A percentile compares a stretch with the other conserved stretches of the same genome.
phyloP scores from a whole-genome alignment of 2,113 vertebrate genomes.

The Hippopotamus amphibius region DNA sequence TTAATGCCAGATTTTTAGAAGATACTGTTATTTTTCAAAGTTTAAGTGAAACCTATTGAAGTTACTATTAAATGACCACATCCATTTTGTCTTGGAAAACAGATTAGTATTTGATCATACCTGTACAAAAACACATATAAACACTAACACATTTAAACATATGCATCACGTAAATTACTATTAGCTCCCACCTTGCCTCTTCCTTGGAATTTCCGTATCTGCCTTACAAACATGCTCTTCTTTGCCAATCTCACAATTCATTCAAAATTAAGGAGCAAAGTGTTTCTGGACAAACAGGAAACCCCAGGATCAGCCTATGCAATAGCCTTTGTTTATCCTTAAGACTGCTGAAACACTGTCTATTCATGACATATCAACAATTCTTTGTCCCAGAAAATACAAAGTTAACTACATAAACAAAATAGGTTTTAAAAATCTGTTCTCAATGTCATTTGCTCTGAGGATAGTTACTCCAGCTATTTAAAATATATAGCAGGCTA shows the following conservation, averaged over 20 bases:
- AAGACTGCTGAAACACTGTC: not conserved
- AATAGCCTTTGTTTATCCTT: not conserved
- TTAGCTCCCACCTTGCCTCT: not conserved
- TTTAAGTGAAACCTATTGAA: not conserved
- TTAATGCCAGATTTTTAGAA: constrained; percentile 43
- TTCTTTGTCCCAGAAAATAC: not conserved
- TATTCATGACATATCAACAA: not conserved
- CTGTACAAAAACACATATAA: not conserved
- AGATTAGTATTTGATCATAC: constrained; percentile 39
- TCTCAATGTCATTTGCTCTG: not conserved
- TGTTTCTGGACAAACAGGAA: not conserved
- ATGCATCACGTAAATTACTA: not conserved
- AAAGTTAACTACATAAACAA: not conserved
- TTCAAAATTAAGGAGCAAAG: not conserved
- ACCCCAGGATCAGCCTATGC: not conserved
- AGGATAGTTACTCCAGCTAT: constrained; percentile 7
- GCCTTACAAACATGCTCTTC: not conserved
- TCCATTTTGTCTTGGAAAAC: not conserved
- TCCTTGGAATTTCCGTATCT: not conserved
- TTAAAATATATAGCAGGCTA: not conserved
- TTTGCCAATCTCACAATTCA: constrained; percentile 44
- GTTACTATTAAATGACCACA: constrained; percentile 25
- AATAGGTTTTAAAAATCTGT: not conserved
- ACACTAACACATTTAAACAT: not conserved
- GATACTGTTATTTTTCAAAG: not conserved